Evolutionary conservation across 1,140 invertebrate genomes (phyloP).

Genomic region (Papilio polytes): DNA sequence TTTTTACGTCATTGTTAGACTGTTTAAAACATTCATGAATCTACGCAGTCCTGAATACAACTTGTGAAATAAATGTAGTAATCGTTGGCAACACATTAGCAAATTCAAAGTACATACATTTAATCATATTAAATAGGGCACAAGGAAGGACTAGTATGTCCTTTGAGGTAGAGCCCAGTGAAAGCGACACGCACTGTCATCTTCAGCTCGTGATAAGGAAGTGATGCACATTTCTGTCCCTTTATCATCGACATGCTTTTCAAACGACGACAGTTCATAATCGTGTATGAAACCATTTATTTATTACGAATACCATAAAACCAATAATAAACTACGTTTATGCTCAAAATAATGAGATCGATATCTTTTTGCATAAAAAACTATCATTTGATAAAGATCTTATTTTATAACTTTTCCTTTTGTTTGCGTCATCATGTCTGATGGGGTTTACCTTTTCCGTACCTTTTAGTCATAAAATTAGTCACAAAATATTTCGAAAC

Average conservation of each 20-base stretch:
- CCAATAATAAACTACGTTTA: not conserved
- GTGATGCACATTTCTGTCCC: constrained; percentile 49
- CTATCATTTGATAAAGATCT: constrained; percentile 8
- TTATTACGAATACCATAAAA: not conserved
- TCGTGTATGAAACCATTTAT: constrained; percentile 7
- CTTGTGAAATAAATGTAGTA: constrained; percentile 26
- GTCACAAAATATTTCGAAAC: not conserved
- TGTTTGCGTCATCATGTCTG: not conserved
- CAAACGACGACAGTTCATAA: constrained; percentile 45
- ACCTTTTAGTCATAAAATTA: not conserved
- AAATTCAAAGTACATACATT: constrained; percentile 53
- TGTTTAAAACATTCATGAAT: not conserved
- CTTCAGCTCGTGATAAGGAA: constrained; percentile 59
- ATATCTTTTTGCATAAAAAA: not conserved
- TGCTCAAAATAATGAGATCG: not conserved
- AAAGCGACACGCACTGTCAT: constrained; percentile 66
- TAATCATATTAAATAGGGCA: constrained; percentile 59
- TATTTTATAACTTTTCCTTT: not conserved
- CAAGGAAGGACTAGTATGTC: constrained; percentile 58
- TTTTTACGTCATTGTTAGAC: constrained; percentile 15
- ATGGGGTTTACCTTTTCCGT: not conserved
- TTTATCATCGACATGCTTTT: constrained; percentile 51
- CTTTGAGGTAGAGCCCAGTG: constrained; percentile 63
- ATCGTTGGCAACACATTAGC: constrained; percentile 32
- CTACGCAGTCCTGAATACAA: not conserved